phyloP scores from a whole-genome alignment of 2,888 invertebrate genomes.

The Pedicia rivosa region DNA sequence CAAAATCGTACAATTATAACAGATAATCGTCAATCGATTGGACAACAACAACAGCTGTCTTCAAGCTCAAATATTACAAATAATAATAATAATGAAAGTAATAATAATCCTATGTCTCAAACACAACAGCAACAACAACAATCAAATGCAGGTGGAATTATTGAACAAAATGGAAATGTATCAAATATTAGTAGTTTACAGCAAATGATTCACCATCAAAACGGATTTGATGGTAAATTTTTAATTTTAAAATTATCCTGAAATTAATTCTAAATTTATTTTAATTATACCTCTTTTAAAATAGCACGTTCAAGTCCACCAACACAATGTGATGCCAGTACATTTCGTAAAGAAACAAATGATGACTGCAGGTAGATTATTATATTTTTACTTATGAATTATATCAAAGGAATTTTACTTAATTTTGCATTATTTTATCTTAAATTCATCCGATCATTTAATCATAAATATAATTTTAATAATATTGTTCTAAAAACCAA shows the following conservation, averaged over 20 bases:
- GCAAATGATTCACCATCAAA: conserved; percentile 5
- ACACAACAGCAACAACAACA: conserved; percentile 5
- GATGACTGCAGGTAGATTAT: conserved; percentile 11
- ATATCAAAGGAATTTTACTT: not conserved
- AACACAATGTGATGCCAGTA: not conserved
- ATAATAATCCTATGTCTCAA: conserved; percentile 13
- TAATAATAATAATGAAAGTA: not conserved
- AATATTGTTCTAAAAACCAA: not conserved
- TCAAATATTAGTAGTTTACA: not conserved
- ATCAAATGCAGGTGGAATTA: not conserved
- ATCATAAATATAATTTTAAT: not conserved
- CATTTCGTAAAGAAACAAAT: conserved; percentile 6
- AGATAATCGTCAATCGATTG: conserved; percentile 1
- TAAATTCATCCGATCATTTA: not conserved
- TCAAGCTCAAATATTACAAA: not conserved
- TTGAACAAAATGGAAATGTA: conserved; percentile 2
- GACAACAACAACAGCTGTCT: not conserved
- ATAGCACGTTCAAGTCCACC: conserved; percentile 11
- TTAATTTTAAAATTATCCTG: too few species aligned
- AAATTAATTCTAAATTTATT: too few species aligned
- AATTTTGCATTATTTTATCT: not conserved
- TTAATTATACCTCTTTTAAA: too few species aligned
- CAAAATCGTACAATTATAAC: conserved; percentile 23
- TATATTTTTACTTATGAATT: not conserved
- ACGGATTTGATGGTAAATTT: not conserved